A percentile compares a stretch with the other conserved stretches of the same genome.
Evolutionary conservation across 2,797 vertebrate species (phyloP).

Genomic region (Squalus acanthias): DNA sequence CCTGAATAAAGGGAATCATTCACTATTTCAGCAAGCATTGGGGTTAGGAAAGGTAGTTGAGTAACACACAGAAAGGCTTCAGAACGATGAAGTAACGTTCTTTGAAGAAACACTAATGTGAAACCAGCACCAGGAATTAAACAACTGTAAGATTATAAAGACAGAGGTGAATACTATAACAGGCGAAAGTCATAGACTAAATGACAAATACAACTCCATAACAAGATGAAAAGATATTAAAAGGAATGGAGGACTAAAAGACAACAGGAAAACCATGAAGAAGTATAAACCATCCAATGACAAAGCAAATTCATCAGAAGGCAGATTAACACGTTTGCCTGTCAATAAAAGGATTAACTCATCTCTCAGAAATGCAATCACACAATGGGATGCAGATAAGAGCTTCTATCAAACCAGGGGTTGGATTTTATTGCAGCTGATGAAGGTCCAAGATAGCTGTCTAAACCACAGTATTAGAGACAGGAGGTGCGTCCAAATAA

Average conservation of each 20-base stretch:
- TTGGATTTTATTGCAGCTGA: constrained; percentile 20
- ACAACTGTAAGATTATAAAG: background rate
- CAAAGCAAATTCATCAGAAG: constrained; percentile 20
- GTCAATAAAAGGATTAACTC: constrained; percentile 26
- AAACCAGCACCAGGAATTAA: background rate
- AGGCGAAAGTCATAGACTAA: background rate
- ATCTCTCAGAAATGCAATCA: constrained; percentile 23
- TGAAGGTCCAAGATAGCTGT: background rate
- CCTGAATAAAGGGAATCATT: background rate
- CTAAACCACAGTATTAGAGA: background rate
- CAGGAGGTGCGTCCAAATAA: background rate
- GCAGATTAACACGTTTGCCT: background rate
- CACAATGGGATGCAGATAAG: constrained; percentile 12
- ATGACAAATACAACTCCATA: background rate
- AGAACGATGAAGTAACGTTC: background rate
- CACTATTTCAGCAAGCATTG: background rate
- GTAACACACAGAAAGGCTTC: background rate
- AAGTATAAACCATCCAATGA: background rate
- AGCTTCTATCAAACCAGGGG: background rate
- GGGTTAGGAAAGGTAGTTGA: background rate
- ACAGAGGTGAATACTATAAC: background rate
- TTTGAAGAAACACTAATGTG: background rate
- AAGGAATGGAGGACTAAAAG: background rate
- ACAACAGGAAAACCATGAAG: background rate
- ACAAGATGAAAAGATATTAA: background rate